Evolutionary conservation across 2,888 invertebrate genomes (phyloP), one percentile per base, ranked within the genome.

Genomic region (Drosophila subsilvestris): DNA sequence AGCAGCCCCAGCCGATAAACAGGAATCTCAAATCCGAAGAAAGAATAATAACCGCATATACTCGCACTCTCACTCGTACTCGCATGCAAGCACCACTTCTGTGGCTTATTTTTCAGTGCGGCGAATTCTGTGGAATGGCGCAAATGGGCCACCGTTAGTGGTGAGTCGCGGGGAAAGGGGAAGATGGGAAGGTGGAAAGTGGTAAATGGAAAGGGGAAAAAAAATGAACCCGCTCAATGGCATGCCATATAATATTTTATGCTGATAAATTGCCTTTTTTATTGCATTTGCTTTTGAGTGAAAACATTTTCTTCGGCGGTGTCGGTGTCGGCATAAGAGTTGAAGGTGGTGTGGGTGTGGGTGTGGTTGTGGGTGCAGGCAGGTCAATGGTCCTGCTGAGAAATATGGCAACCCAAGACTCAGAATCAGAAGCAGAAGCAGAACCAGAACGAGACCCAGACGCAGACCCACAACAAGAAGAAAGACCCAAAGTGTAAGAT

Each of bases 161-260:
- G 12, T 5, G 37, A 29, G 29, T 29, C 29, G 20, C 3, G 20
- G 29, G 29, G 20, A n/a, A 53, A 32, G 37, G 5, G 9, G 27
- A 17, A 29, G 32, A 20, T 50, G 25, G 32, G 42, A 27, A 79
- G 81, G 27, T 27, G 29, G 20, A 9, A 79, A 85, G 27, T 27
- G 29, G 20, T 9, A 20, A 60, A 54, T 57, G 47, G 22, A 63
- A 55, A 6, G n/a, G 29, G 65, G 77, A 86, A 80, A 80, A 86
- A 80, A 84, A 87, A 81, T 74, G 88, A 88, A 83, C 74, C 77
- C 70, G 74, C 88, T 89, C 83, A 84, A 84, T 87, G 86, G 89
- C 86, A 75, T 89, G 88, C 86, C 88, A 87, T 88, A 89, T 89
- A 89, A 86, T 86, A 86, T 86, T 86, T 86, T 86, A 86, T 86